Percentiles rank a stretch among this genome's conserved stretches.
Conservation (phyloP, 2,888 invertebrate species). For the Leucania comma region DNA sequence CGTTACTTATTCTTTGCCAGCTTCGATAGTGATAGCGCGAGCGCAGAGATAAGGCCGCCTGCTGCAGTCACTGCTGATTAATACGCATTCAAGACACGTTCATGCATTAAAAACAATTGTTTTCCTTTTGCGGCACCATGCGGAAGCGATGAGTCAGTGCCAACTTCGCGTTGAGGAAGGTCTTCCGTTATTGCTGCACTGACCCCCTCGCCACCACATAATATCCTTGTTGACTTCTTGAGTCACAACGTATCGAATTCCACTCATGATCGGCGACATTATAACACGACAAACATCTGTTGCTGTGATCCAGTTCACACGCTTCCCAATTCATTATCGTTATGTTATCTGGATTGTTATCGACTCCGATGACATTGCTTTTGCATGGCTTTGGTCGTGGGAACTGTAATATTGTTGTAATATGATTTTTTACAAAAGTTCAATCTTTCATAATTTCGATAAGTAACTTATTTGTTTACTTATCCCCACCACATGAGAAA, state of each 20-base stretch:
- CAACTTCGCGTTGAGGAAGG: constrained; percentile 22
- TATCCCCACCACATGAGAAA: background rate
- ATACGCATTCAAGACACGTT: constrained; percentile 30
- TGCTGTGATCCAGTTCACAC: constrained; percentile 17
- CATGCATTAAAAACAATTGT: constrained; percentile 10
- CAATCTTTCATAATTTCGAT: background rate
- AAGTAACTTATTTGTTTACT: background rate
- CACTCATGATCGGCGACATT: background rate
- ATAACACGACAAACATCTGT: constrained; percentile 14
- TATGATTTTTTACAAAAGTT: background rate
- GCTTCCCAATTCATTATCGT: constrained; percentile 4
- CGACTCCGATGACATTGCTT: constrained; percentile 17
- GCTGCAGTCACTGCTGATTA: background rate
- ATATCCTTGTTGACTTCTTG: constrained; percentile 2
- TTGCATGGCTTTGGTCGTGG: background rate
- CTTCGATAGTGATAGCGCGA: background rate
- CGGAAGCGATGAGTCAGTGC: constrained; percentile 22
- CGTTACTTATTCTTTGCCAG: background rate
- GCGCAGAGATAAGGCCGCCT: background rate
- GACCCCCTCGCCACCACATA: background rate
- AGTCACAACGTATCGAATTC: constrained; percentile 1
- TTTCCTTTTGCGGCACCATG: constrained; percentile 28
- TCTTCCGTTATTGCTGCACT: constrained; percentile 11
- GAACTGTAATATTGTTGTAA: background rate
- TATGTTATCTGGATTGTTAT: constrained; percentile 18